Conservation (phyloP, 2,888 invertebrate species). For the Pemphredon lugubris region DNA sequence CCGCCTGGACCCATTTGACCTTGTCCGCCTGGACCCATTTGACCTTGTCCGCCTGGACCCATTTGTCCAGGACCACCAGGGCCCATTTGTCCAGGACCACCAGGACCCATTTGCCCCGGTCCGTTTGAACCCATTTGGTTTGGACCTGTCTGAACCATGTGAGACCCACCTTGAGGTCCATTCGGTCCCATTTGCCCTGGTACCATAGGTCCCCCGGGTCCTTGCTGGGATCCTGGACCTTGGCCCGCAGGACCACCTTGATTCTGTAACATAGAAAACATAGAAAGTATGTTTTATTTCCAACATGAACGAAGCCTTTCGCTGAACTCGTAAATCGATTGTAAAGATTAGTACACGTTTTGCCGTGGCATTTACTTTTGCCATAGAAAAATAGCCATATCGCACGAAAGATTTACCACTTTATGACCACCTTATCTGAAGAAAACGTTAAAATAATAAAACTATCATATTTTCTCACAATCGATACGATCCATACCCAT, state of each 20-base stretch:
- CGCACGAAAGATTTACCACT: too few relatives aligned
- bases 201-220: slow-evolving; percentile 71
- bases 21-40: slow-evolving; percentile 70
- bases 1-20: slow-evolving; percentile 59
- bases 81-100: slow-evolving; percentile 67
- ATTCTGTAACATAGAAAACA: slow-evolving; percentile 59
- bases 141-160: slow-evolving; percentile 68
- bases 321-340: too few relatives aligned
- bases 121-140: slow-evolving; percentile 65
- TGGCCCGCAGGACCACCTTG: slow-evolving; percentile 71
- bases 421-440: too few relatives aligned
- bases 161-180: slow-evolving; percentile 68
- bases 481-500: too few relatives aligned
- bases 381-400: too few relatives aligned
- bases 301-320: too few relatives aligned
- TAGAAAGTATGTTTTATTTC: too few relatives aligned
- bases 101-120: slow-evolving; percentile 63
- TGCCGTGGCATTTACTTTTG: too few relatives aligned
- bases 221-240: slow-evolving; percentile 74
- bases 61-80: slow-evolving; percentile 67
- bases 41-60: slow-evolving; percentile 66
- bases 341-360: too few relatives aligned
- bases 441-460: too few relatives aligned
- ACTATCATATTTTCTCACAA: too few relatives aligned
- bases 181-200: slow-evolving; percentile 71